phyloP scores from a whole-genome alignment of 53 echinoderm and acorn worm species.

The Holothuria scabra region DNA sequence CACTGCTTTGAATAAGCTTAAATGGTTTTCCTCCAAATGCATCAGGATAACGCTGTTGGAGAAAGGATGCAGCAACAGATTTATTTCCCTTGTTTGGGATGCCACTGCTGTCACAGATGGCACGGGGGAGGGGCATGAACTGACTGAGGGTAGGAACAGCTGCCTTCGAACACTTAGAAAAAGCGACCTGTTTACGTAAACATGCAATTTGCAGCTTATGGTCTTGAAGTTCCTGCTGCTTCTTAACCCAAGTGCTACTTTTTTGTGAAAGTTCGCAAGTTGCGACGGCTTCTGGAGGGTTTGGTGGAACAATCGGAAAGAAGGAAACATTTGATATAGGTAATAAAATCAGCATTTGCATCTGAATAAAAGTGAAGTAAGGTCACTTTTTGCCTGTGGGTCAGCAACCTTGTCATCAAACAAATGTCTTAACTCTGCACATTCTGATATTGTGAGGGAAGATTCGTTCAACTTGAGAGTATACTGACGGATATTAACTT shows the following conservation, averaged over 20 bases:
- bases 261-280: constrained; percentile 19
- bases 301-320: background rate
- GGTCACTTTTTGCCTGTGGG: background rate
- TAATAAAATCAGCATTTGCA: background rate
- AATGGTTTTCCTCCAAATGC: constrained; percentile 12
- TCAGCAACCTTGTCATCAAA: constrained; percentile 31
- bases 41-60: constrained; percentile 9
- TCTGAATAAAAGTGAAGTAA: constrained; percentile 5
- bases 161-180: no score
- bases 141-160: background rate
- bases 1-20: no score
- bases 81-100: constrained; percentile 34
- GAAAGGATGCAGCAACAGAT: constrained; percentile 12
- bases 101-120: constrained; percentile 42
- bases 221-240: no score
- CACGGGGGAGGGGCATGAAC: constrained; percentile 21
- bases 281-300: constrained; percentile 18
- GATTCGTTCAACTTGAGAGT: constrained; percentile 1
- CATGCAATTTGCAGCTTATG: no score
- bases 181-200: no score
- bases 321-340: constrained; percentile 18
- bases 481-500: constrained; percentile 3
- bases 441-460: background rate
- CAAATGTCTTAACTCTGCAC: background rate
- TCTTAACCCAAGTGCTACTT: background rate